Conservation (phyloP, 35 echinoderm and acorn worm genomes). For the Apostichopus californicus region DNA sequence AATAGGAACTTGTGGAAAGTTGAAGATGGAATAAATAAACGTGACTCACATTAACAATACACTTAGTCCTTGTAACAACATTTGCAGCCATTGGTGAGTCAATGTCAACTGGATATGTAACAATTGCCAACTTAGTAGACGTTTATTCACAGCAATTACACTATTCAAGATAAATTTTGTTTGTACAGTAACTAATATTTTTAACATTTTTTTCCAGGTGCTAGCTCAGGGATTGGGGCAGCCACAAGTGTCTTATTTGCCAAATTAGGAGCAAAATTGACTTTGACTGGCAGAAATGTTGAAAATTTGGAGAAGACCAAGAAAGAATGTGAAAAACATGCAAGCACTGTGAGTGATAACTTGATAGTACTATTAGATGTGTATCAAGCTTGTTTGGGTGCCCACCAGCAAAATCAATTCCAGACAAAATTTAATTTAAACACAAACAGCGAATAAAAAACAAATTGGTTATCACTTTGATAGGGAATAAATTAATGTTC, state of each 20-base stretch:
- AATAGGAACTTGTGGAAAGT: too few relatives aligned
- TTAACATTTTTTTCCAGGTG: slow-evolving; percentile 59
- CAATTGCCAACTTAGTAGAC: neutral
- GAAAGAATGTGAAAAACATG: slow-evolving; percentile 75
- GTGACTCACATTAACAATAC: too few relatives aligned
- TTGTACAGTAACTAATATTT: neutral
- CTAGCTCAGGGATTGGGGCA: slow-evolving; percentile 97
- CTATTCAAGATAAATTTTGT: neutral
- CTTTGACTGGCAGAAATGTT: slow-evolving; percentile 75
- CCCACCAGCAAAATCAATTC: too few relatives aligned
- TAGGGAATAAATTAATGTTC: too few relatives aligned
- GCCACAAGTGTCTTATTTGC: slow-evolving; percentile 96
- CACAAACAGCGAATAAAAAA: too few relatives aligned
- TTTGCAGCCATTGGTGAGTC: too few relatives aligned
- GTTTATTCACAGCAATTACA: neutral
- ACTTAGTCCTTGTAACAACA: too few relatives aligned
- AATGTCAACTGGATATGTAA: neutral
- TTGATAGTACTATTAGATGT: neutral
- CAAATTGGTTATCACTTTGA: too few relatives aligned
- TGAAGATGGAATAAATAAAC: too few relatives aligned
- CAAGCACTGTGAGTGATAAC: slow-evolving; percentile 31
- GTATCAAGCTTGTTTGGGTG: neutral
- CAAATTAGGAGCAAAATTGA: slow-evolving; percentile 82
- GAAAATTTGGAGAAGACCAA: slow-evolving; percentile 82
- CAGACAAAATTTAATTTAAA: too few relatives aligned